These are phyloP conservation scores for Tretioscincus oriximinensis DNA, from an alignment of 2,113 vertebrate genomes.

Conservation along the genomic window DNA sequence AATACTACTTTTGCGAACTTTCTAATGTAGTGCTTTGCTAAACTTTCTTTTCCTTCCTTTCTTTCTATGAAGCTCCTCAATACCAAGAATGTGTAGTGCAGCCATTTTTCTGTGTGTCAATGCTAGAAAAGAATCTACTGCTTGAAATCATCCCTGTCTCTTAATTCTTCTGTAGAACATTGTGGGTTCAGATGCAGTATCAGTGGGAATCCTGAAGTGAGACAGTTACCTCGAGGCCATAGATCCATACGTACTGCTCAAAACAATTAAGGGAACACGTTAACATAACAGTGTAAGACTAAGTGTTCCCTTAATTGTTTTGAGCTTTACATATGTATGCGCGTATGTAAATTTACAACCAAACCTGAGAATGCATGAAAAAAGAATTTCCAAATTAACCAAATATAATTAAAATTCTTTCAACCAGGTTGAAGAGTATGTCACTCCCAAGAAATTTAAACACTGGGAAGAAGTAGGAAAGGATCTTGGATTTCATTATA, in stretches of 20 bases:
- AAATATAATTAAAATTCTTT: conserved; percentile 44
- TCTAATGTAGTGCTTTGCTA: too few species aligned
- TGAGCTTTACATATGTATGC: not conserved
- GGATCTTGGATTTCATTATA: conserved; percentile 93
- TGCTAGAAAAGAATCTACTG: not conserved
- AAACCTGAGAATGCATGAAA: not conserved
- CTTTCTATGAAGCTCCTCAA: not conserved
- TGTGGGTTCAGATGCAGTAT: not conserved
- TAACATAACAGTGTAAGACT: too few species aligned
- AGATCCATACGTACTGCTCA: too few species aligned
- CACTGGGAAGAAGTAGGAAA: conserved; percentile 92
- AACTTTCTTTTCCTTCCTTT: too few species aligned
- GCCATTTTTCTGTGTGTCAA: not conserved
- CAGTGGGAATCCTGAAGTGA: not conserved
- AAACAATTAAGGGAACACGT: too few species aligned
- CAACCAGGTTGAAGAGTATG: conserved; percentile 90
- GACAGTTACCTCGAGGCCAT: not conserved
- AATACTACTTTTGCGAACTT: too few species aligned
- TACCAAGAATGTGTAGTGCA: not conserved
- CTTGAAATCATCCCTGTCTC: not conserved
- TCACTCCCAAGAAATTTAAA: conserved; percentile 92
- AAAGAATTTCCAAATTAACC: conserved; percentile 9
- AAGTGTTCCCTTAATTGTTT: too few species aligned
- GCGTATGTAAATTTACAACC: not conserved
- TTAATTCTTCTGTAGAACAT: not conserved